phyloP scores from a whole-genome alignment of 2,113 vertebrate species.

The Phyllostomus discolor region DNA sequence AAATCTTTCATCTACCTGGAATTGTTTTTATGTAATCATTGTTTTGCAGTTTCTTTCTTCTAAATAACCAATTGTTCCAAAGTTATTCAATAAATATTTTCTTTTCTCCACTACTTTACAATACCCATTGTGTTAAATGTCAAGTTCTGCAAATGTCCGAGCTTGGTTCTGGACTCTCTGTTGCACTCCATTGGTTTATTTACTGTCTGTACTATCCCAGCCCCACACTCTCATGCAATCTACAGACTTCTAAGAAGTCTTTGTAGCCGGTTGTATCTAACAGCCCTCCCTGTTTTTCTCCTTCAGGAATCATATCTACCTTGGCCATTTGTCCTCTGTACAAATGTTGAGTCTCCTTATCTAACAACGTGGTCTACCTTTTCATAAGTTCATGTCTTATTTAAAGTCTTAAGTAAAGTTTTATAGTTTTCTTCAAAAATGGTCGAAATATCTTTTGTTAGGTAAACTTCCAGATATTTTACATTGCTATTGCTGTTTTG shows the following conservation, averaged over 20 bases:
- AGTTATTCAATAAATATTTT: neutral
- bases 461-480: neutral
- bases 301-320: neutral
- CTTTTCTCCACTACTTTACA: neutral
- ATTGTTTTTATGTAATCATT: neutral
- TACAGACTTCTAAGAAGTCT: neutral
- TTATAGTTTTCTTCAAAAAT: slow-evolving; percentile 1
- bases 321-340: neutral
- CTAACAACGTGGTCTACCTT: neutral
- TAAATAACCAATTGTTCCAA: neutral
- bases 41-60: neutral
- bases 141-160: neutral
- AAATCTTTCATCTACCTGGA: neutral
- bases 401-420: neutral
- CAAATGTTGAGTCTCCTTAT: neutral
- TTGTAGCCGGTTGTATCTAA: neutral
- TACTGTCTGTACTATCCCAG: neutral
- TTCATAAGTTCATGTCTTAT: neutral
- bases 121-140: neutral
- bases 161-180: neutral
- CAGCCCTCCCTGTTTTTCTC: neutral
- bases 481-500: neutral
- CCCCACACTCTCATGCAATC: neutral
- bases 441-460: neutral
- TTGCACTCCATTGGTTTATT: neutral